phyloP scores from a whole-genome alignment of 2,888 invertebrate genomes.

The Periphyllus acericola region DNA sequence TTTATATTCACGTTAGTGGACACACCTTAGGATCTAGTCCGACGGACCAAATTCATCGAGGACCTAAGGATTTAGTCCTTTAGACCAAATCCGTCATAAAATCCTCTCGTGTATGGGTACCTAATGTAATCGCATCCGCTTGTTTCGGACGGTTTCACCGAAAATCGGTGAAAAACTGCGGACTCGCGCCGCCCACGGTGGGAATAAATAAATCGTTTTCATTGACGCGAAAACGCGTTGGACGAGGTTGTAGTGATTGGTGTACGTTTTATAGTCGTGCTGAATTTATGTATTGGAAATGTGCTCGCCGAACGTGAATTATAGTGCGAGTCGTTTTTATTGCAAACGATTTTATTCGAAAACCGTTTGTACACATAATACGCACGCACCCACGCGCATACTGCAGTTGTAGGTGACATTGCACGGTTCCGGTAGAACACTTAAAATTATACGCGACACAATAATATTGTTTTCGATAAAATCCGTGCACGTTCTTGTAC shows the following conservation, averaged over 20 bases:
- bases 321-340: background rate
- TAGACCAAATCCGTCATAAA: no score
- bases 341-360: background rate
- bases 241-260: slow-evolving; percentile 8
- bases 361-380: background rate
- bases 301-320: background rate
- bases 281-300: background rate
- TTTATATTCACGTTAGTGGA: no score
- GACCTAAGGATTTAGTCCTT: no score
- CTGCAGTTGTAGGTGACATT: background rate
- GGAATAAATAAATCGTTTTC: slow-evolving; percentile 27
- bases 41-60: no score
- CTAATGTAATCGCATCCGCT: no score
- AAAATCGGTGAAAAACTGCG: background rate
- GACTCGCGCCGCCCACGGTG: no score
- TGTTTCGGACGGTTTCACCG: background rate
- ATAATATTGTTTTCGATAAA: background rate
- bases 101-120: no score
- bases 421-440: background rate
- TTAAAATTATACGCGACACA: background rate
- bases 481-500: background rate
- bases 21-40: no score
- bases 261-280: background rate
- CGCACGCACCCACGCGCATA: background rate
- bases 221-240: slow-evolving; percentile 1